Percentiles rank a stretch among this genome's conserved stretches.
phyloP scores from a whole-genome alignment of 2,888 invertebrate species.

The Thelaira solivaga region DNA sequence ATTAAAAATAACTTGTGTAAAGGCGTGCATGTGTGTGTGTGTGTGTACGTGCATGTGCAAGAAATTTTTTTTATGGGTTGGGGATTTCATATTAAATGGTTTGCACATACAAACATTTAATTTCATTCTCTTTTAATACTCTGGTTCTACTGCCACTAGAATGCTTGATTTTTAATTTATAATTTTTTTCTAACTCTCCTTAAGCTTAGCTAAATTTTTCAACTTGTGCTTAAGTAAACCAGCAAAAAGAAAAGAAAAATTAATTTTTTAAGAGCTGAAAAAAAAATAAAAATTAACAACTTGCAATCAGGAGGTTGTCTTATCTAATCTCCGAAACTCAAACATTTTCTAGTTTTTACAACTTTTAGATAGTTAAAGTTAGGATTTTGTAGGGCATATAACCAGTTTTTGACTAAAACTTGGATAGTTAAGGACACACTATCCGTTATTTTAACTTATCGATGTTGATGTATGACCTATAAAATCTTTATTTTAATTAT shows the following conservation, averaged over 20 bases:
- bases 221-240: conserved; percentile 42
- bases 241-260: not conserved
- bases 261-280: too few relatives aligned
- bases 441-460: too few relatives aligned
- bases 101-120: not conserved
- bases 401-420: too few relatives aligned
- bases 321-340: too few relatives aligned
- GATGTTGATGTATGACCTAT: too few relatives aligned
- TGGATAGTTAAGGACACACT: too few relatives aligned
- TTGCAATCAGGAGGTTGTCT: too few relatives aligned
- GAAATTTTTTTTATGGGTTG: not conserved
- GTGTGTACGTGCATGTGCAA: not conserved
- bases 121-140: not conserved
- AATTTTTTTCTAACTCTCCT: conserved; percentile 52
- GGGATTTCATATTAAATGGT: not conserved
- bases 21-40: not conserved
- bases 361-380: too few relatives aligned
- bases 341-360: too few relatives aligned
- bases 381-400: too few relatives aligned
- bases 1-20: conserved; percentile 2
- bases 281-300: too few relatives aligned
- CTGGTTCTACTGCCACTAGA: not conserved
- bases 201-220: conserved; percentile 46
- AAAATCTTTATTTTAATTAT: too few relatives aligned
- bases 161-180: conserved; percentile 44